These are phyloP conservation scores for Drosophila bocki DNA, from an alignment of 1,140 invertebrate genomes.

Conservation along the genomic window DNA sequence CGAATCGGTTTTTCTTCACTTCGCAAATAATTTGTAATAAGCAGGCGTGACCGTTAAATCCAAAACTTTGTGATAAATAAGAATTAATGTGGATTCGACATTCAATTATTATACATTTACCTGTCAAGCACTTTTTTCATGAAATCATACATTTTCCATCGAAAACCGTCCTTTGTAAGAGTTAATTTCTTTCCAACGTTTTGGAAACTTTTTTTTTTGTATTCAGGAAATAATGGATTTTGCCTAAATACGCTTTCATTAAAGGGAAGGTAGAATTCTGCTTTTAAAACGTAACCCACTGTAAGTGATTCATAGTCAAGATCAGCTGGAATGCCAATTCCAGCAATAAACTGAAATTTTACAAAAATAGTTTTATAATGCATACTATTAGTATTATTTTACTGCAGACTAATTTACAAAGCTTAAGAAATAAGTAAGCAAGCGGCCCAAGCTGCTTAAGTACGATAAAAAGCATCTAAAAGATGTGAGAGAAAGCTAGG, in stretches of 20 bases:
- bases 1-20: conserved; percentile 2
- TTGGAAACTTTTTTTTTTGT: background rate
- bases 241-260: conserved; percentile 18
- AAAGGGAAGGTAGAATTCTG: conserved; percentile 14
- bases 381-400: no score
- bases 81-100: accelerated
- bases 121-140: conserved; percentile 7
- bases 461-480: no score
- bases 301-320: conserved; percentile 20
- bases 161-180: background rate
- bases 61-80: background rate
- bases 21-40: conserved; percentile 24
- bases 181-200: background rate
- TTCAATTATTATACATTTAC: background rate
- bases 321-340: conserved; percentile 20
- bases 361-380: background rate
- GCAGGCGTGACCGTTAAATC: conserved; percentile 11
- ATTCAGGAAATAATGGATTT: conserved; percentile 20
- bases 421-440: no score
- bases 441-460: no score
- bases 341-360: conserved; percentile 18
- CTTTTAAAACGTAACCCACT: conserved; percentile 23
- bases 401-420: no score
- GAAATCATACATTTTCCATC: conserved; percentile 13
- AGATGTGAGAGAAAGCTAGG: no score